Evolutionary conservation across 1,140 invertebrate species (phyloP), one percentile per base, ranked within the genome.

Genomic region (Aphaenogaster floridana): DNA sequence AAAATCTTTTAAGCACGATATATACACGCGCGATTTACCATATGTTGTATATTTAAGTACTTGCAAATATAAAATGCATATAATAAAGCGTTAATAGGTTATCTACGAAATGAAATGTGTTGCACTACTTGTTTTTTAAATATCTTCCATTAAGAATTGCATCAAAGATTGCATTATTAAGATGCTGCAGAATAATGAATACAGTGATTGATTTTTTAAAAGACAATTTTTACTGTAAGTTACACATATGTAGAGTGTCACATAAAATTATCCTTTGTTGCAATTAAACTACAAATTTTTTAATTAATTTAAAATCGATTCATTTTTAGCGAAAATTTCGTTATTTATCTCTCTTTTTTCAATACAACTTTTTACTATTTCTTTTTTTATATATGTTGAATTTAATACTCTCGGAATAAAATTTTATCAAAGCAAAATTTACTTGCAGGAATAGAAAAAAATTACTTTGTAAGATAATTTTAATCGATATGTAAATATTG

Each of bases 401-500:
- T 45, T 21, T 45, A 45, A 15, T 42, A 68, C 7, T 52, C 5
- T 74, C n/a, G 1, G 15, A 71, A 34, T 72, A 52, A 72, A 72
- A 39, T 57, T 57, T 39, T 57, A 57, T 54, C 4, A 72, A 72
- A 57, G 2, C 28, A 72, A 54, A 74, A 2, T 74, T 57, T 50
- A n/a, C 11, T n/a, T 54, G 9, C 34, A 69, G 4, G 1, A 48
- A 9, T 48, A 34, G 9, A 17, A 15, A 2, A 39, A 54, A 5
- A 76, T 21, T 57, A 21, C 5, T 39, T 54, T 39, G 9, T 9
- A 3, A 59, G 9, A 42, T 42, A 5, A 59, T 28, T 76, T 39
- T 42, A 36, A 72, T 72, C 21, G 0, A 5, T 72, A 54, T 39
- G 17, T 54, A 54, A 74, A 74, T n/a, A n/a, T n/a, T n/a, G 17